Evolutionary conservation across 1,140 invertebrate species (phyloP).

Genomic region (Popillia japonica): DNA sequence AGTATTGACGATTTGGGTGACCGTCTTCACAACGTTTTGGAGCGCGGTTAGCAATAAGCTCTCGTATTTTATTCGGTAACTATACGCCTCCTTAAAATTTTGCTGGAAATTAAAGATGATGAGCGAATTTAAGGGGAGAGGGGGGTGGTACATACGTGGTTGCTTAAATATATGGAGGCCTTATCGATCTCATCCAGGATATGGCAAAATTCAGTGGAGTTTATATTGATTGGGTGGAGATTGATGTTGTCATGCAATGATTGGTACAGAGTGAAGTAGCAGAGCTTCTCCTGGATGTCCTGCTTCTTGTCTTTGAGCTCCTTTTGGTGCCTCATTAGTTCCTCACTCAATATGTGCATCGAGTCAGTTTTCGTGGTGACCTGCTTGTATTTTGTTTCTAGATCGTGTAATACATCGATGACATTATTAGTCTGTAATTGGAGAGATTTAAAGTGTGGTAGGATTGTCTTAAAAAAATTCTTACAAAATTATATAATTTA

Average conservation of each 20-base stretch:
- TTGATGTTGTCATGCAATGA: constrained; percentile 74
- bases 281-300: constrained; percentile 80
- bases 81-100: constrained; percentile 81
- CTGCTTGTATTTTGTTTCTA: constrained; percentile 81
- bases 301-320: constrained; percentile 80
- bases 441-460: neutral
- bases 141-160: constrained; percentile 80
- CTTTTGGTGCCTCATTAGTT: constrained; percentile 86
- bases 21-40: constrained; percentile 63
- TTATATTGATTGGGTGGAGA: constrained; percentile 79
- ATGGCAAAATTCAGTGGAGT: constrained; percentile 80
- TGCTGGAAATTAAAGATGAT: constrained; percentile 60
- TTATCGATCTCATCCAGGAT: constrained; percentile 86
- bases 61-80: constrained; percentile 82
- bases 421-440: constrained; percentile 72
- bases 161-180: constrained; percentile 85
- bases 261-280: constrained; percentile 88
- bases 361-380: constrained; percentile 92
- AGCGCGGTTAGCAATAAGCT: constrained; percentile 75
- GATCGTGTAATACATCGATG: constrained; percentile 73
- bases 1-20: constrained; percentile 60
- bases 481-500: constrained; percentile 70
- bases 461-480: constrained; percentile 41
- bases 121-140: too few relatives aligned
- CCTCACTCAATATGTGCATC: constrained; percentile 88